Conservation (phyloP, 2,797 vertebrate genomes). For the Pyrocephalus nanus region DNA sequence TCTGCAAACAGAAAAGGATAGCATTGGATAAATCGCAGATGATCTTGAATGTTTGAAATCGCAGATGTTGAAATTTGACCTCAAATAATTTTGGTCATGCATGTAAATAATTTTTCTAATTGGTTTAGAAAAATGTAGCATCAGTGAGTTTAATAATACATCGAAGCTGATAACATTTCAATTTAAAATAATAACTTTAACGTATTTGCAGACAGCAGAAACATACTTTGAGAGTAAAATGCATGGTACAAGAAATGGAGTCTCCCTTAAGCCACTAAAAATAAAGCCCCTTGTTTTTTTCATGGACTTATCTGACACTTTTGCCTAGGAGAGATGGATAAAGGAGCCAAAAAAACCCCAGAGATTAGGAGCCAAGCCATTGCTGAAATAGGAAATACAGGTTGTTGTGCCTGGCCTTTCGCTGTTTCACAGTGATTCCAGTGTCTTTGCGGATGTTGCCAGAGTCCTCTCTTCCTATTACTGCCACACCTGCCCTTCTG, state of each 20-base stretch:
- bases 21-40: not conserved
- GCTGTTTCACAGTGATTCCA: not conserved
- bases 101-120: not conserved
- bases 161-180: not conserved
- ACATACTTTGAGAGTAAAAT: not conserved
- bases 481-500: not conserved
- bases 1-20: not conserved
- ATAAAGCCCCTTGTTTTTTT: not conserved
- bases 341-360: not conserved
- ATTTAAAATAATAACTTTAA: not conserved
- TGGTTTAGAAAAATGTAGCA: not conserved
- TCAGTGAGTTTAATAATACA: not conserved
- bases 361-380: not conserved
- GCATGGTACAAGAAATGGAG: not conserved
- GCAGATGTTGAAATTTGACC: not conserved
- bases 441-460: not conserved
- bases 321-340: not conserved
- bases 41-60: too few relatives aligned
- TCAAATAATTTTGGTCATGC: not conserved
- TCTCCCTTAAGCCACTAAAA: not conserved
- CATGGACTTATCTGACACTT: not conserved
- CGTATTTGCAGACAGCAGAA: not conserved
- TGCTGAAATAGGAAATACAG: not conserved
- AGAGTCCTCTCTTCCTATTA: not conserved
- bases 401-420: not conserved